Conservation (phyloP, 2,113 vertebrate genomes). For the Melanerpes aurifrons region DNA sequence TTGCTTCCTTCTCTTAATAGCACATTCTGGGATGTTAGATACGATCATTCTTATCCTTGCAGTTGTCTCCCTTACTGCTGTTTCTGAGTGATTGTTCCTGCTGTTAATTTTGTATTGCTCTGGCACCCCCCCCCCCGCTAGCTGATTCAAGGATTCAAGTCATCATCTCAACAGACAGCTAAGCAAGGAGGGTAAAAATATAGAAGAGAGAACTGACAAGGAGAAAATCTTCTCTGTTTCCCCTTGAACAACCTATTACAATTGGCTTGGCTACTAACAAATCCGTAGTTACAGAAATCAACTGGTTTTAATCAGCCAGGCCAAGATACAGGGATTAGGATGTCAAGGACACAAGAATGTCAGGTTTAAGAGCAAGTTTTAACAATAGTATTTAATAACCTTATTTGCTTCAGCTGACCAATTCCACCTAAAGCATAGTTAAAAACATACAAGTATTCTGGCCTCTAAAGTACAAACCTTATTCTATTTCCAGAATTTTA, state of each 20-base stretch:
- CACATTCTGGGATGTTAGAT: background rate
- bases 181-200: background rate
- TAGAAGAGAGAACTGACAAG: rapidly evolving
- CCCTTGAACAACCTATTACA: background rate
- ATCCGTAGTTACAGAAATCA: background rate
- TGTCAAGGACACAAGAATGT: background rate
- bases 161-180: background rate
- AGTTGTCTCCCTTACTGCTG: background rate
- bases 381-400: background rate
- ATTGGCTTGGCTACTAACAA: background rate
- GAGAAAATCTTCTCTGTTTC: background rate
- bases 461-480: background rate
- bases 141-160: background rate
- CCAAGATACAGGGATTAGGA: background rate
- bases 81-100: background rate
- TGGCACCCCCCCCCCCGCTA: background rate
- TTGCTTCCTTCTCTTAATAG: background rate
- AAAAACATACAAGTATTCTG: background rate
- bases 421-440: background rate
- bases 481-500: background rate
- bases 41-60: background rate
- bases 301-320: background rate
- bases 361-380: background rate
- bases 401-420: background rate
- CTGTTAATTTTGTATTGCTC: background rate